Evolutionary conservation across 2,113 vertebrate genomes (phyloP).

Genomic region (Lycocorax pyrrhopterus): DNA sequence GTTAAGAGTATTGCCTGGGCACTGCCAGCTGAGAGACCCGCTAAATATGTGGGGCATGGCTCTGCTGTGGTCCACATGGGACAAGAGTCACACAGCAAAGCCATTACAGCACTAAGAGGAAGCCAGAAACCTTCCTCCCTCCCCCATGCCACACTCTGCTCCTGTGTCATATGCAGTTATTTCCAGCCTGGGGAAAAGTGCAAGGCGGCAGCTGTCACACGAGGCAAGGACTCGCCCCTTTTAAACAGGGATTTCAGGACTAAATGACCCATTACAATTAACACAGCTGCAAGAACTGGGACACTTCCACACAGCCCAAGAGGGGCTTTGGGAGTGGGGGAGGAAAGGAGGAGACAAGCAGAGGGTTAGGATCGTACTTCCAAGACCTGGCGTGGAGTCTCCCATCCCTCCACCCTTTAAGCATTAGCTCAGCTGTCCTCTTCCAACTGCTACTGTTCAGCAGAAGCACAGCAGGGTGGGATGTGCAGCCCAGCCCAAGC

Average conservation of each 20-base stretch:
- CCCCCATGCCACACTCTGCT: constrained; percentile 9
- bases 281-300: constrained; percentile 69
- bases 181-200: constrained; percentile 66
- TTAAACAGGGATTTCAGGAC: constrained; percentile 63
- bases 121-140: constrained; percentile 44
- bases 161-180: constrained; percentile 64
- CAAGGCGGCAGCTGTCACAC: constrained; percentile 60
- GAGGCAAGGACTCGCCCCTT: constrained; percentile 44
- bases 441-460: not conserved
- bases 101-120: constrained; percentile 32
- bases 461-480: not conserved
- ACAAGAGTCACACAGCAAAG: constrained; percentile 21
- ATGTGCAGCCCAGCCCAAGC: not conserved
- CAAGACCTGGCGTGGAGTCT: not conserved
- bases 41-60: constrained; percentile 44
- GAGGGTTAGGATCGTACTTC: not conserved
- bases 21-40: constrained; percentile 23
- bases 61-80: constrained; percentile 30
- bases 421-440: not conserved
- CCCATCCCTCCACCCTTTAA: not conserved
- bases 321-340: constrained; percentile 19
- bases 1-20: not conserved
- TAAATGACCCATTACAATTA: constrained; percentile 70
- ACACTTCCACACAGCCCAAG: constrained; percentile 37
- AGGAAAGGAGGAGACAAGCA: not conserved